Base-by-base conservation (phyloP, 2,113 vertebrate genomes). In the Cyprinodon variegatus region DNA sequence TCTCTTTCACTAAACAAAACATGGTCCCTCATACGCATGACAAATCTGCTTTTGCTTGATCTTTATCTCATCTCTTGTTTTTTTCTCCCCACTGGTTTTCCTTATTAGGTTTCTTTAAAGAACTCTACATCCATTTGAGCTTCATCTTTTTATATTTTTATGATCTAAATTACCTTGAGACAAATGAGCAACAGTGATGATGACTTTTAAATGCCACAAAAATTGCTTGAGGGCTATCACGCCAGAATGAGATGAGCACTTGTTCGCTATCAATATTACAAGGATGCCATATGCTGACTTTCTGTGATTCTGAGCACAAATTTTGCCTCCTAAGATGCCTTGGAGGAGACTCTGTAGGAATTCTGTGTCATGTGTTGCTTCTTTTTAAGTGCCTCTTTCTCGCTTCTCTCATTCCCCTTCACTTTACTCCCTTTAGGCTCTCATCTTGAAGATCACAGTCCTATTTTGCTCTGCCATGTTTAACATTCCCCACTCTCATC, bases 181-280 rank as follows among this genome's bases (percentile, higher is more conserved):
- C 62, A 29, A 67, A 80, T 60, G 69, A 57, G 66, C 63, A 77
- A 66, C 45, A 64, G 45, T 48, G 13, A 66, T 61, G 13, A 66
- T 61, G 78, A 65, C 46, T 82, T 79, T 83, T 78, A 84, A 81
- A 84, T 68, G 74, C 43, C 11, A 29, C 48, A 66, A 50, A 85
- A 86, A 89, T 88, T 76, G 80, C 90, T 70, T 84, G 84, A 73
- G 78, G 86, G 72, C 68, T 39, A 68, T 83, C 61, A 66, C 69
- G 12, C 3, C 80, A 68, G 59, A 57, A 62, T 11, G 74, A 68
- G 79, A 84, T 29, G 70, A 46, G 39, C 87, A 67, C 84, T 83
- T 43, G 63, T 76, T 74, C 67, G 11, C 68, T 76, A 89, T 93
- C 81, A 93, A 90, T 93, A 88, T 84, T 88, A 83, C 78, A 93